Conservation (phyloP, 2,888 invertebrate species). For the Phortica okadai region DNA sequence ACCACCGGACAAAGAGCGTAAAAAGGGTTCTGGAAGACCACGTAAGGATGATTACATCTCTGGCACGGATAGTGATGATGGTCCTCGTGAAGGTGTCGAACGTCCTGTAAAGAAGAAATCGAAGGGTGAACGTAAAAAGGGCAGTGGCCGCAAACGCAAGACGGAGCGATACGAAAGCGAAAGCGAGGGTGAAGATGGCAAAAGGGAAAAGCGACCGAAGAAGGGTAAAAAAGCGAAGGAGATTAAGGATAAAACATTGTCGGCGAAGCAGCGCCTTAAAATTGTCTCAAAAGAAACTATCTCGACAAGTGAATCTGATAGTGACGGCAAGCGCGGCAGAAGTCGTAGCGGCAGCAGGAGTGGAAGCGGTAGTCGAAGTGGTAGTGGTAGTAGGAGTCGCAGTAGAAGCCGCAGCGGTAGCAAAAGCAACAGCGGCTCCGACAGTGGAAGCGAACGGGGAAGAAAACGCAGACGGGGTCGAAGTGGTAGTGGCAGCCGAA, state of each 20-base stretch:
- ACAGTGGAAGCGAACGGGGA: constrained; percentile 56
- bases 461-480: constrained; percentile 56
- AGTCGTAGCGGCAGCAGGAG: constrained; percentile 55
- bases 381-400: constrained; percentile 49
- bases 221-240: constrained; percentile 60
- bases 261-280: constrained; percentile 89
- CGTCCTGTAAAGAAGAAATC: constrained; percentile 66
- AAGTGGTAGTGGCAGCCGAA: constrained; percentile 56
- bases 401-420: constrained; percentile 72
- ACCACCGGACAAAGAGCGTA: constrained; percentile 83
- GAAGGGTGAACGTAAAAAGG: constrained; percentile 75
- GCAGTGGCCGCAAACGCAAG: constrained; percentile 77
- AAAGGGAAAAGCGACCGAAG: constrained; percentile 81
- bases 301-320: constrained; percentile 79
- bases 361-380: constrained; percentile 64
- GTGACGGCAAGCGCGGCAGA: constrained; percentile 70
- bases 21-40: constrained; percentile 77
- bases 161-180: constrained; percentile 80
- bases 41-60: constrained; percentile 87
- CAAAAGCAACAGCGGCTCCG: constrained; percentile 55
- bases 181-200: constrained; percentile 78
- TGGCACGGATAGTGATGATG: constrained; percentile 84
- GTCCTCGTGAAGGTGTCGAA: constrained; percentile 66
- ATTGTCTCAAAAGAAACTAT: constrained; percentile 96
- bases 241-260: constrained; percentile 78